phyloP scores from a whole-genome alignment of 2,797 vertebrate species.

The Arremon brunneinucha region DNA sequence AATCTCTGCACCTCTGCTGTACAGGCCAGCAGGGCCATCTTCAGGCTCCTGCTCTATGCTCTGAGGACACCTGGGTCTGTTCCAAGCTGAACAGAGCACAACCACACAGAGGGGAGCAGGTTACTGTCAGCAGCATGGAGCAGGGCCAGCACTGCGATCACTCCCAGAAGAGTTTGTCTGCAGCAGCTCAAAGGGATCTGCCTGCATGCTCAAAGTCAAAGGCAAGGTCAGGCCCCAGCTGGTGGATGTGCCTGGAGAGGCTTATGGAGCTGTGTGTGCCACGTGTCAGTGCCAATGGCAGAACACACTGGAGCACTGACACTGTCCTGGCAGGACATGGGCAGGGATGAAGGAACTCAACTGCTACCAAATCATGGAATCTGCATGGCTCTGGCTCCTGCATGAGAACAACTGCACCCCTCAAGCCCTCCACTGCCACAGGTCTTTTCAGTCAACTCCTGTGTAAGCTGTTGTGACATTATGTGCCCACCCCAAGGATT shows the following conservation, averaged over 20 bases:
- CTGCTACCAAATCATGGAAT: neutral
- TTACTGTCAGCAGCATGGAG: neutral
- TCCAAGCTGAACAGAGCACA: neutral
- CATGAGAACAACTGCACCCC: neutral
- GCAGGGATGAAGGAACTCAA: neutral
- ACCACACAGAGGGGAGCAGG: neutral
- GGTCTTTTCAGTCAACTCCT: neutral
- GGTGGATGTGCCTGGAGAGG: neutral
- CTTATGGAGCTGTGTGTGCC: neutral
- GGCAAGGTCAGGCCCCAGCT: neutral
- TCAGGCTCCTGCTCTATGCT: neutral
- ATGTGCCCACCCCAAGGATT: rapidly evolving
- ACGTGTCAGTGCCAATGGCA: rapidly evolving
- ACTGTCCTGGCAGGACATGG: neutral
- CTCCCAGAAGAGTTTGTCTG: neutral
- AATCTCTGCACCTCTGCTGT: neutral
- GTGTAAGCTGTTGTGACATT: neutral
- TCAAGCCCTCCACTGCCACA: neutral
- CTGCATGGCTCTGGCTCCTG: neutral
- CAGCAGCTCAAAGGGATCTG: neutral
- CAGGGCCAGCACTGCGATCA: neutral
- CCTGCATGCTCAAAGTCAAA: neutral
- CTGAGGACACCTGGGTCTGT: neutral
- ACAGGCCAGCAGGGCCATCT: neutral
- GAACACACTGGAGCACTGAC: neutral